Evolutionary conservation across 2,797 vertebrate species (phyloP).

Genomic region (Rhinophrynus dorsalis): DNA sequence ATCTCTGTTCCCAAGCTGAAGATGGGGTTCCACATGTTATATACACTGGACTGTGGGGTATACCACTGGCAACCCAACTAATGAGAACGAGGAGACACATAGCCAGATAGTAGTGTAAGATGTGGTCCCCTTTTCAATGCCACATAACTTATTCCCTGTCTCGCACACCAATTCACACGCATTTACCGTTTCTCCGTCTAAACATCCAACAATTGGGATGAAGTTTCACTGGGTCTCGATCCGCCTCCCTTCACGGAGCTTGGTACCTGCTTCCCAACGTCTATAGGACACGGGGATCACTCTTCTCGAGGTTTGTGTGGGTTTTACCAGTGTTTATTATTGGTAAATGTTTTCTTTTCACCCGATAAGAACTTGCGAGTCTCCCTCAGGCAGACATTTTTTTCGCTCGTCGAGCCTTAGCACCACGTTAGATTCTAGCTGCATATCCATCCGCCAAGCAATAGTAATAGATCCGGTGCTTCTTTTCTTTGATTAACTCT

Average conservation of each 20-base stretch:
- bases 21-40: too few relatives aligned
- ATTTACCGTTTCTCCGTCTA: slow-evolving; percentile 77
- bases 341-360: slow-evolving; percentile 63
- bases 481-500: slow-evolving; percentile 15
- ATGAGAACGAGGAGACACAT: too few relatives aligned
- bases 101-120: too few relatives aligned
- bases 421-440: slow-evolving; percentile 77
- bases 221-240: slow-evolving; percentile 56
- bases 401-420: slow-evolving; percentile 80
- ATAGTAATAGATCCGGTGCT: slow-evolving; percentile 7
- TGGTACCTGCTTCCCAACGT: background rate
- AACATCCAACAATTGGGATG: slow-evolving; percentile 83
- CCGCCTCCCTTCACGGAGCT: slow-evolving; percentile 47
- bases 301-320: background rate
- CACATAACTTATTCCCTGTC: too few relatives aligned
- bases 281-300: background rate
- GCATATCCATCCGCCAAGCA: slow-evolving; percentile 83
- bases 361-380: slow-evolving; percentile 89
- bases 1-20: too few relatives aligned
- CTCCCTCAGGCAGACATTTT: slow-evolving; percentile 97
- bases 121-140: too few relatives aligned
- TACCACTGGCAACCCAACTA: too few relatives aligned
- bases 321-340: background rate
- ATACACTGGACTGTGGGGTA: too few relatives aligned
- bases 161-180: too few relatives aligned